A percentile compares a stretch with the other conserved stretches of the same genome.
These are phyloP conservation scores for Tupiocoris notatus DNA, from an alignment of 2,888 invertebrate species.

Conservation along the genomic window DNA sequence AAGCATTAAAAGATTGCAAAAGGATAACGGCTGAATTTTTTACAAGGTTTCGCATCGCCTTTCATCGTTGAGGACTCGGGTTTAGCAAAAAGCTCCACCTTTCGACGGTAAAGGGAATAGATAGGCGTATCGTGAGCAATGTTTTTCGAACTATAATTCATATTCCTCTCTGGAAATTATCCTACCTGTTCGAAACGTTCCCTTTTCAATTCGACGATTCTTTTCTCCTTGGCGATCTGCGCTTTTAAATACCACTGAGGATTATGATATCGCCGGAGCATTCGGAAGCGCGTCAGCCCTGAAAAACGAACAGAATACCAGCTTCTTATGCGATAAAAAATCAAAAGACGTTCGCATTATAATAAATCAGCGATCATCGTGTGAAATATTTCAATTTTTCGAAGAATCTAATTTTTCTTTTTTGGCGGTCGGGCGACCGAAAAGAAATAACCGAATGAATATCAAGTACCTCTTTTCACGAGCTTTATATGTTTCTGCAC, in stretches of 20 bases:
- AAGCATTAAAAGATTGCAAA: not conserved
- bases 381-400: not conserved
- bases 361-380: too few relatives aligned
- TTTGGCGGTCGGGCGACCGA: not conserved
- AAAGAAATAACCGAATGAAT: not conserved
- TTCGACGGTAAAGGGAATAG: too few relatives aligned
- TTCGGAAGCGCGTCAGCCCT: slow-evolving; percentile 26
- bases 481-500: slow-evolving; percentile 7
- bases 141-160: too few relatives aligned
- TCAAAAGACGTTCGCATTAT: too few relatives aligned
- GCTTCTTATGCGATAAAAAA: too few relatives aligned
- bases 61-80: too few relatives aligned
- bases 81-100: too few relatives aligned
- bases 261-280: slow-evolving; percentile 13
- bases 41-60: too few relatives aligned
- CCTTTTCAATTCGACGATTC: slow-evolving; percentile 20
- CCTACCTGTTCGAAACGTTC: slow-evolving; percentile 24
- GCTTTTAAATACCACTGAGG: slow-evolving; percentile 19
- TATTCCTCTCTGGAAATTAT: too few relatives aligned
- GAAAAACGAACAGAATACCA: too few relatives aligned
- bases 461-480: slow-evolving; percentile 25
- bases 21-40: not conserved
- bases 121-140: too few relatives aligned
- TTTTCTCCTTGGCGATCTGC: slow-evolving; percentile 28
- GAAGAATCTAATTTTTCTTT: not conserved